phyloP scores from a whole-genome alignment of 1,140 invertebrate species.

The Daktulosphaira vitifoliae region DNA sequence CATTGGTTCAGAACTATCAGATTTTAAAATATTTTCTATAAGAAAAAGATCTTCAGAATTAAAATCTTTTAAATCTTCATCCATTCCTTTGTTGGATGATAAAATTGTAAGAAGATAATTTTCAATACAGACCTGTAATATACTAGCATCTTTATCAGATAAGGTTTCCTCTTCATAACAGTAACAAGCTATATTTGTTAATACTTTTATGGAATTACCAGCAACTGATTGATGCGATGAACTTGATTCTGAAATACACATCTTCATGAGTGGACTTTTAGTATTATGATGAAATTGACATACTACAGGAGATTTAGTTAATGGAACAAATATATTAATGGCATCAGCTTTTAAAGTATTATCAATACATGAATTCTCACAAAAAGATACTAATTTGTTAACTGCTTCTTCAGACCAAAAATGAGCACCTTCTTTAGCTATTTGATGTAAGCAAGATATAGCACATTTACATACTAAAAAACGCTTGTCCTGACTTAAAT shows the following conservation, averaged over 20 bases:
- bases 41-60: background rate
- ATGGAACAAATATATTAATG: conserved; percentile 43
- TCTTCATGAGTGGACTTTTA: conserved; percentile 47
- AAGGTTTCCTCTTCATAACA: conserved; percentile 45
- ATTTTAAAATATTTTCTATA: background rate
- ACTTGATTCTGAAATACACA: conserved; percentile 51
- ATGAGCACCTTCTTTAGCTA: conserved; percentile 69
- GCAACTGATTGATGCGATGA: conserved; percentile 55
- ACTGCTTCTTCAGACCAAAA: conserved; percentile 68
- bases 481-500: conserved; percentile 55
- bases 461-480: conserved; percentile 63
- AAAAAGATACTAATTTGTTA: conserved; percentile 45
- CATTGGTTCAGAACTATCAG: background rate
- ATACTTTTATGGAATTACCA: conserved; percentile 58
- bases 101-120: conserved; percentile 22
- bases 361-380: conserved; percentile 33
- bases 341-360: conserved; percentile 42
- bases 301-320: conserved; percentile 50
- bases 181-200: conserved; percentile 58
- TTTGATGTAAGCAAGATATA: conserved; percentile 60
- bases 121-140: conserved; percentile 4
- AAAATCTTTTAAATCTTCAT: background rate
- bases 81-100: background rate
- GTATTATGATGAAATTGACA: conserved; percentile 47
- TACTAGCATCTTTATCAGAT: background rate